Evolutionary conservation across 2,113 vertebrate genomes (phyloP), one percentile per base, ranked within the genome.

Genomic region (Lycocorax pyrrhopterus): DNA sequence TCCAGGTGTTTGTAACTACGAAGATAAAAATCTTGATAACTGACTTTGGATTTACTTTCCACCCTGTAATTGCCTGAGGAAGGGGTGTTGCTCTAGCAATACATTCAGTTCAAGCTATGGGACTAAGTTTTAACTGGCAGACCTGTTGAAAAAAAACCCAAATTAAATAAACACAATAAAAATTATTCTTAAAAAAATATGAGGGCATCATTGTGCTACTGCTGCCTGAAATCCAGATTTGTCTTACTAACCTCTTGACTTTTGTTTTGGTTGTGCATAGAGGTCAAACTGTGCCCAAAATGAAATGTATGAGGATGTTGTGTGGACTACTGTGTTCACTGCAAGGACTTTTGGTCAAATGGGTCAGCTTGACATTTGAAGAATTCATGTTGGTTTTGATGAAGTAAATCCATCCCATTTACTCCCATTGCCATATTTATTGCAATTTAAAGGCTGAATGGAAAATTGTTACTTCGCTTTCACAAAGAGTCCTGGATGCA

Each of bases 11-110:
- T 87, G 87, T 95, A 96, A 73, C 68, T 95, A 78, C 76, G 81
- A 94, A 94, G 94, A 96, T 94, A 91, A 93, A 90, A 94, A 96
- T 92, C 95, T 96, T 78, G 86, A 89, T 96, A 95, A 95, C 76
- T 83, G 77, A 92, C 85, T 93, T 87, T 80, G 76, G 68, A 86
- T 91, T 80, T 94, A 79, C 85, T 94, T 95, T 94, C 94, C 18
- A 82, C 53, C 43, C 67, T 75, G 56, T 74, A 64, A 52, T 86
- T 94, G 95, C 87, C 92, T 69, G 53, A 78, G 89, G 94, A 93
- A 58, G 84, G 43, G 75, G 73, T 80, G 79, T 82, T 88, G 60
- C 87, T 62, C 12, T 76, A 35, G 26, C n/a, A 35, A 43, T 81
- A 18, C 5, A 25, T 64, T 90, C 37, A 60, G 44, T 67, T 94